These are phyloP conservation scores for Uromys caudimaculatus DNA, from an alignment of 2,797 vertebrate species.

Conservation along the genomic window DNA sequence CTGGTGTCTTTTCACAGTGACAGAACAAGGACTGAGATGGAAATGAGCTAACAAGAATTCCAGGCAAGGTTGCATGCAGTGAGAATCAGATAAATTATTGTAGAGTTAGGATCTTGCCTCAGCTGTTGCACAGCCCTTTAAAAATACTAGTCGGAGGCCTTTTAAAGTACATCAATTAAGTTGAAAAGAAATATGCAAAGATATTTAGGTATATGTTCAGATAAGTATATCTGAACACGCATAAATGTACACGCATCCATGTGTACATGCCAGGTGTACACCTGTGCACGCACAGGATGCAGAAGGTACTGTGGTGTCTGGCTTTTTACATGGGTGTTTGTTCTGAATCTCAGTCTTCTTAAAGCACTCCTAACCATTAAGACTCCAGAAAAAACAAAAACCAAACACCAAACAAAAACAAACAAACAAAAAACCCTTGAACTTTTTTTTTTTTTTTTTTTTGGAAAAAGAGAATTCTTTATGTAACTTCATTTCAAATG, in stretches of 20 bases:
- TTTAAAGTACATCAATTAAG: background rate
- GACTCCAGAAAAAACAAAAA: background rate
- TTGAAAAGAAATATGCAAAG: background rate
- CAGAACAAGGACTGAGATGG: background rate
- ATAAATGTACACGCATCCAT: background rate
- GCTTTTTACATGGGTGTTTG: background rate
- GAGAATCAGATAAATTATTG: background rate
- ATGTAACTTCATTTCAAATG: background rate
- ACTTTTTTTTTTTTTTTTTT: background rate
- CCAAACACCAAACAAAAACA: background rate
- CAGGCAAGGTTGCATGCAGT: background rate
- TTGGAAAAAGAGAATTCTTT: background rate
- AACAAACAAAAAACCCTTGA: background rate
- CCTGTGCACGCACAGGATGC: too few species aligned
- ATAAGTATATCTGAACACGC: background rate
- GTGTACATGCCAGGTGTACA: background rate
- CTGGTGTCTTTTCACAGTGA: background rate
- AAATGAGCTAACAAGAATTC: background rate
- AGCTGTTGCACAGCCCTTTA: background rate
- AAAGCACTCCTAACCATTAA: background rate
- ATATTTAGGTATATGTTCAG: too few species aligned
- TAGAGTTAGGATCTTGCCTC: background rate
- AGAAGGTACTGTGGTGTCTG: background rate
- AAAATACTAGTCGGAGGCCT: background rate
- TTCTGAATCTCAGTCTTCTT: background rate